phyloP scores from a whole-genome alignment of 2,797 vertebrate genomes.

The Lophius americanus region DNA sequence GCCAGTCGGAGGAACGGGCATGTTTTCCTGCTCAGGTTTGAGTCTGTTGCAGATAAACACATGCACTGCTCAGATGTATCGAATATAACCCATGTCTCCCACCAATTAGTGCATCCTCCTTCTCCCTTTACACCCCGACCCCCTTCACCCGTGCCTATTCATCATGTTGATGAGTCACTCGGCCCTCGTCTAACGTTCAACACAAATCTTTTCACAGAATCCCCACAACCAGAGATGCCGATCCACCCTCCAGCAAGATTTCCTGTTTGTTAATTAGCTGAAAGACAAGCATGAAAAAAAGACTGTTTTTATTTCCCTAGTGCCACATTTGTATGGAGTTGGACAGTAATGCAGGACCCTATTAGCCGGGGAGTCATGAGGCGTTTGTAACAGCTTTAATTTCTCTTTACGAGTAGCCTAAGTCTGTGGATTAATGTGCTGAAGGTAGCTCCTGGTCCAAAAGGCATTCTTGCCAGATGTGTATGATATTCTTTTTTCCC shows the following conservation, averaged over 20 bases:
- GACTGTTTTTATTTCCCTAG: constrained; percentile 74
- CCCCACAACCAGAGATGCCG: constrained; percentile 40
- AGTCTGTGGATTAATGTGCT: constrained; percentile 21
- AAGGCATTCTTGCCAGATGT: constrained; percentile 32
- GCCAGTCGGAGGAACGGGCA: neutral
- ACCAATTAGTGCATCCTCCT: constrained; percentile 59
- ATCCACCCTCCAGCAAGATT: constrained; percentile 61
- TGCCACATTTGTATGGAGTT: constrained; percentile 63
- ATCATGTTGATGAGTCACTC: constrained; percentile 80
- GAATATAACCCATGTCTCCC: constrained; percentile 56
- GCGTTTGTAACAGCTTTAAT: constrained; percentile 64
- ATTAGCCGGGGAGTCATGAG: constrained; percentile 71
- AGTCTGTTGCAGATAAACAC: constrained; percentile 35
- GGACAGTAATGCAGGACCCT: constrained; percentile 44
- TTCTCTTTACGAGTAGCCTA: constrained; percentile 60
- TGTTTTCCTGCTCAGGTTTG: constrained; percentile 26
- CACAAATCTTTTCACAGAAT: constrained; percentile 38
- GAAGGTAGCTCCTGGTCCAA: constrained; percentile 33
- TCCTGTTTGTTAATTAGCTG: constrained; percentile 78
- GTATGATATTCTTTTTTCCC: constrained; percentile 31
- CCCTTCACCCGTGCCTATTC: constrained; percentile 55
- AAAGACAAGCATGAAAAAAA: constrained; percentile 69
- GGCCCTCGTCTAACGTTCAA: constrained; percentile 67
- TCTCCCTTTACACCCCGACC: neutral
- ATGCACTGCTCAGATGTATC: constrained; percentile 44